Base-by-base conservation (phyloP, 2,888 invertebrate genomes). In the Ophraella communa region DNA sequence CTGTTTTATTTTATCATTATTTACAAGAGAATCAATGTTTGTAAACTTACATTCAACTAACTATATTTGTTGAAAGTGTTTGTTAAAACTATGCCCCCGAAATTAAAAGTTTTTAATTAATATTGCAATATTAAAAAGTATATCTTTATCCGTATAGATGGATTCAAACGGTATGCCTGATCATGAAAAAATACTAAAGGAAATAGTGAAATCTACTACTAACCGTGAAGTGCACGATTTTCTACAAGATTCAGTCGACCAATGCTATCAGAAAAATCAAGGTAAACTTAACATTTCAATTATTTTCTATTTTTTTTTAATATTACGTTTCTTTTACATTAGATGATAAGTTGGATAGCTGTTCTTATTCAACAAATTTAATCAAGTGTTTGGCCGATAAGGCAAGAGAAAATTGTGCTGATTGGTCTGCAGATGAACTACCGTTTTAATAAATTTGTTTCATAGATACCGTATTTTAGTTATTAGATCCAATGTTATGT, bases 391-490 rank as follows among this genome's bases (percentile, higher is more conserved):
- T 92, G 73, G 86, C 88, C 0, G 90, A 91, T 66, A 91, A 89
- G 74, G 91, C 89, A n/a, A 84, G 86, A 76, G 84, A 87, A 2
- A 90, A 89, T 76, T 92, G 92, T 74, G 90, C 90, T 18, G 92
- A 92, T 74, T 92, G 91, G 91, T 87, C 88, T 60, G 85, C 87
- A 65, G 82, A 81, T 33, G 81, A 81, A 62, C 67, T 85, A 65
- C 76, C 85, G 20, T 83, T 84, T 69, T 81, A 78, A 61, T 33
- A 2, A n/a, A 4, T n/a, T 27, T 20, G 20, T 35, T 53, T 42
- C n/a, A 14, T 14, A 23, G 14, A 18, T 30, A 21, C 23, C 56
- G 21, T 35, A 21, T 10, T 44, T 11, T 53, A 24, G 27, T 45
- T 20, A 39, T 53, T 39, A 54, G 39, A 39, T 33, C 33, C 10